phyloP scores from a whole-genome alignment of 64 coral and sea anemone species.

The Porites lutea region DNA sequence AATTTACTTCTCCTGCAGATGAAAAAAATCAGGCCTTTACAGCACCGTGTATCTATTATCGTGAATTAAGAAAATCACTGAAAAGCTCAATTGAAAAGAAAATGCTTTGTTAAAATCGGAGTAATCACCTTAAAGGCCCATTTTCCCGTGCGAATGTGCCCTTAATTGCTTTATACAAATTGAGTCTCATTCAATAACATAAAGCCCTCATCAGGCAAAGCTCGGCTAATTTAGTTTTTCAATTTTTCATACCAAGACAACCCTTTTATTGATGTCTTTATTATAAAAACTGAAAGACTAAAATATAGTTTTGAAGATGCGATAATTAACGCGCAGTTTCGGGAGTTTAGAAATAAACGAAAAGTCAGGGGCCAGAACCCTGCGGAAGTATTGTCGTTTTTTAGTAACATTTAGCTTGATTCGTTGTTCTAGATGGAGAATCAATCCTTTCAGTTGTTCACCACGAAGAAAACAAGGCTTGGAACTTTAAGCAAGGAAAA shows the following conservation, averaged over 20 bases:
- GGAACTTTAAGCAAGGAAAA: constrained; percentile 82
- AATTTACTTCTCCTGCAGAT: too few species aligned
- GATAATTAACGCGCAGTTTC: neutral
- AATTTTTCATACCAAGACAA: constrained; percentile 45
- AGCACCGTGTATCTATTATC: neutral
- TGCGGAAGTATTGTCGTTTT: too few species aligned
- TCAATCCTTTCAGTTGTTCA: constrained; percentile 51
- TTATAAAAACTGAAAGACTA: neutral
- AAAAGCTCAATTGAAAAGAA: neutral
- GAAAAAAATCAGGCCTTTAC: neutral
- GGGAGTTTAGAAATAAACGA: too few species aligned
- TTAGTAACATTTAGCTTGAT: neutral
- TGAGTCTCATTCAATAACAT: constrained; percentile 35
- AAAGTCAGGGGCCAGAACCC: too few species aligned
- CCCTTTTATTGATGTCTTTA: neutral
- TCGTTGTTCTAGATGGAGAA: constrained; percentile 52
- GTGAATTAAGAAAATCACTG: neutral
- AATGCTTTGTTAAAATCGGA: neutral
- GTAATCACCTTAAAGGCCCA: neutral
- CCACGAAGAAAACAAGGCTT: constrained; percentile 73
- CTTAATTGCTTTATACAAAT: constrained; percentile 41
- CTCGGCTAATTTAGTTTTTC: constrained; percentile 42
- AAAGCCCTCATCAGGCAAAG: constrained; percentile 49
- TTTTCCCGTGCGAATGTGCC: constrained; percentile 21
- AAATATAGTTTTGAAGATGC: neutral